Percentiles rank a stretch among this genome's conserved stretches.
Evolutionary conservation across 2,888 invertebrate genomes (phyloP).

Genomic region (Ametastegia equiseti): DNA sequence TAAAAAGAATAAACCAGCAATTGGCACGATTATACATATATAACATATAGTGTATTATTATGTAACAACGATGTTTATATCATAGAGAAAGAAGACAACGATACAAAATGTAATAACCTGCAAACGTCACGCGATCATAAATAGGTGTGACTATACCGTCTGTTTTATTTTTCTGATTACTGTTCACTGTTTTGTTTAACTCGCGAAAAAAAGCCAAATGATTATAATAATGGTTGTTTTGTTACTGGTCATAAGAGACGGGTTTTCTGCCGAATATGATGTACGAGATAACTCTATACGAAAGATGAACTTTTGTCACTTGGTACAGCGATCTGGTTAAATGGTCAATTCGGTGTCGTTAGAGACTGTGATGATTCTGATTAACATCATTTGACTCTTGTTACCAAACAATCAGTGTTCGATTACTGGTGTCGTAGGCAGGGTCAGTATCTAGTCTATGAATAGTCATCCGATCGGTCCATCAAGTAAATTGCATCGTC

Average conservation of each 20-base stretch:
- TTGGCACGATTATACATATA: background rate
- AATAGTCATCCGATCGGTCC: constrained; percentile 34
- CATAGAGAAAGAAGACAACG: too few species aligned
- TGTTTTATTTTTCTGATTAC: too few species aligned
- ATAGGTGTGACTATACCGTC: too few species aligned
- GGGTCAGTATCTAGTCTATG: constrained; percentile 19
- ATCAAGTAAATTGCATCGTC: constrained; percentile 1
- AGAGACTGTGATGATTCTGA: constrained; percentile 23
- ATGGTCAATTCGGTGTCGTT: constrained; percentile 4
- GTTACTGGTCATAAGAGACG: too few species aligned
- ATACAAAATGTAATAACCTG: too few species aligned
- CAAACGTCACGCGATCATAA: too few species aligned
- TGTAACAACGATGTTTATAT: too few species aligned
- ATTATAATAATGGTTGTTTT: too few species aligned
- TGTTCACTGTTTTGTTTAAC: too few species aligned
- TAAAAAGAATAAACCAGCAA: background rate
- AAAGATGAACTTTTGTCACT: background rate
- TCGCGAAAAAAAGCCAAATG: too few species aligned
- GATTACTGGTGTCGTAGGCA: background rate
- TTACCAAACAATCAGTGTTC: constrained; percentile 11
- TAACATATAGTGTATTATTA: background rate
- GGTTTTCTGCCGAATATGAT: too few species aligned
- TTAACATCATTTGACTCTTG: constrained; percentile 48
- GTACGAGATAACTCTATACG: too few species aligned
- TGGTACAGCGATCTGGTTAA: constrained; percentile 5